Evolutionary conservation across 2,113 vertebrate genomes (phyloP), one percentile per base, ranked within the genome.

Genomic region (Antechinus flavipes): DNA sequence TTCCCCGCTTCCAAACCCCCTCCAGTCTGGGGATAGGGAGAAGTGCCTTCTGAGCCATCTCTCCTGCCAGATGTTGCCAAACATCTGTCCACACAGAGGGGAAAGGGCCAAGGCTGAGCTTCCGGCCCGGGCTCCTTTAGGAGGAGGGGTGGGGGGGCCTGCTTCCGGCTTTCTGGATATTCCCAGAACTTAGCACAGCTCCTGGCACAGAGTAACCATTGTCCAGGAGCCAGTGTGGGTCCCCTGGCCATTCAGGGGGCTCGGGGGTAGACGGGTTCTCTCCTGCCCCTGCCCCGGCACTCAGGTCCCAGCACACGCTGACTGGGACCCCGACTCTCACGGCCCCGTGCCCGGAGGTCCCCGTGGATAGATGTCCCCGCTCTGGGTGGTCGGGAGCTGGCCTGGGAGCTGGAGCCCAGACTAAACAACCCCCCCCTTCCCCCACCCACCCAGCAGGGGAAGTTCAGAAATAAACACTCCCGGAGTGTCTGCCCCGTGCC

Each of bases 391-490:
- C 25, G 9, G 52, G 42, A 49, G 0, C 0, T 8, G 50, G 95
- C 93, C 91, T 97, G 96, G 92, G n/a, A 96, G 84, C 19, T 9
- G 58, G 92, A 89, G 47, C 54, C 93, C 42, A 94, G 96, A 92
- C 93, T 97, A 94, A 96, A 95, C 95, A 92, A 55, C 53, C 54
- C 54, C 58, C 47, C 55, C 12, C 12, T 68, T 35, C 42, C 68
- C 68, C 16, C 68, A 84, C n/a, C 68, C 68, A 84, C 68, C 53
- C 23, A 3, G 0, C 26, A 90, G 55, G 54, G 90, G 95, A 97
- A 96, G 94, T 93, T 54, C 94, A 55, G 96, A 97, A 93, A 96
- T 96, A 96, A 96, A 84, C 68, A 84, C n/a, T 84, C 68, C 68
- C 68, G 1, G n/a, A 42, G n/a, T 6, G 68, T 2, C 68, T 84